These are phyloP conservation scores for Euura lappo DNA, from an alignment of 1,140 invertebrate species.

Conservation along the genomic window DNA sequence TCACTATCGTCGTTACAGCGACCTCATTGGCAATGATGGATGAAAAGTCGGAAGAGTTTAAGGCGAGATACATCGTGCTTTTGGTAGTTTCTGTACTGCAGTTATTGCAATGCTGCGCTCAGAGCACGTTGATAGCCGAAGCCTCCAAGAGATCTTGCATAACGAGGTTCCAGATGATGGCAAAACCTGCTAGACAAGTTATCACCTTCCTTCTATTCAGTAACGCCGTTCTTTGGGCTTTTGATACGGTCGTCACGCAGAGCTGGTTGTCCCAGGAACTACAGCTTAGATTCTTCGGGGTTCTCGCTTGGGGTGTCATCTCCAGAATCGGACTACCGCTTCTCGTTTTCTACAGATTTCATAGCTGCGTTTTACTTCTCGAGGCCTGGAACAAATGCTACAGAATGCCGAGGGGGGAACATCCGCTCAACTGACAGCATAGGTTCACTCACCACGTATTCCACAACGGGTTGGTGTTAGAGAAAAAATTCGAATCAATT, in stretches of 20 bases:
- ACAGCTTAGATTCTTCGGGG: constrained; percentile 69
- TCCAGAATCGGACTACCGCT: constrained; percentile 70
- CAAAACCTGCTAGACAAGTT: constrained; percentile 70
- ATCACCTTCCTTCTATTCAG: constrained; percentile 73
- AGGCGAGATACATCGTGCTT: constrained; percentile 55
- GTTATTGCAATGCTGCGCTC: constrained; percentile 64
- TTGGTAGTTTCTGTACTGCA: constrained; percentile 58
- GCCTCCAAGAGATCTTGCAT: constrained; percentile 63
- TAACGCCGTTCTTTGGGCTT: constrained; percentile 73
- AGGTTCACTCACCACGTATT: constrained; percentile 24
- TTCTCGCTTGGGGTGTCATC: constrained; percentile 72
- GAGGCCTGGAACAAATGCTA: constrained; percentile 74
- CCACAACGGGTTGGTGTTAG: not conserved
- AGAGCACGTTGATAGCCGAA: constrained; percentile 70
- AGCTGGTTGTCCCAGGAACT: constrained; percentile 65
- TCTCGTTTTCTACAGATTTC: constrained; percentile 74
- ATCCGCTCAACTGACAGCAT: constrained; percentile 53
- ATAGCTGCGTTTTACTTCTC: constrained; percentile 71
- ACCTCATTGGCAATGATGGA: constrained; percentile 43
- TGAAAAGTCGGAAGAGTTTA: constrained; percentile 18
- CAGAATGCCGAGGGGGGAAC: constrained; percentile 51
- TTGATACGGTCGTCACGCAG: constrained; percentile 74
- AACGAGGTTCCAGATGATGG: constrained; percentile 61
- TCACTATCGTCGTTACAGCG: constrained; percentile 62
- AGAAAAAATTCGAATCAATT: no score